These are phyloP conservation scores for Campopleginae sp. DNA, from an alignment of 2,888 invertebrate species.

Conservation along the genomic window DNA sequence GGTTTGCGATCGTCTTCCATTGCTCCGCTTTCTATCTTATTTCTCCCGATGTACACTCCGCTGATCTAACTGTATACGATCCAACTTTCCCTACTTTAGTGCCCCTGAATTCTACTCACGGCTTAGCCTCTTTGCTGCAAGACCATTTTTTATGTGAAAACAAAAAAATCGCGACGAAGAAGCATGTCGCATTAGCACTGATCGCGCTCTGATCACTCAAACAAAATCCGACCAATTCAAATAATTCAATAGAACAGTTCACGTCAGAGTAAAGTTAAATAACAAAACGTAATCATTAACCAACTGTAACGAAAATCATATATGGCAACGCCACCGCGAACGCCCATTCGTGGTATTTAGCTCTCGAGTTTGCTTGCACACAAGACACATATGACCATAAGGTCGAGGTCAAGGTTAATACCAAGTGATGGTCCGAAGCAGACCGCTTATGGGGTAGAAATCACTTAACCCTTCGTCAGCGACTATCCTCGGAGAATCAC, in stretches of 20 bases:
- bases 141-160: constrained; percentile 26
- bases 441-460: constrained; percentile 77
- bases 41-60: constrained; percentile 45
- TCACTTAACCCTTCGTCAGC: constrained; percentile 79
- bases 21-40: constrained; percentile 29
- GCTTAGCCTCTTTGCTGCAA: constrained; percentile 28
- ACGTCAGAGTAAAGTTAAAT: neutral
- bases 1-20: constrained; percentile 71
- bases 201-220: neutral
- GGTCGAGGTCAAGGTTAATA: constrained; percentile 61
- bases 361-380: constrained; percentile 2
- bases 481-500: constrained; percentile 71
- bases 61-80: constrained; percentile 51
- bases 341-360: neutral
- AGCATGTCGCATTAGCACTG: constrained; percentile 17
- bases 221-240: neutral
- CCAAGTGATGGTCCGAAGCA: constrained; percentile 60
- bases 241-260: neutral
- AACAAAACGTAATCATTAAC: neutral
- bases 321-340: neutral
- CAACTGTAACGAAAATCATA: neutral
- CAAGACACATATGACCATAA: neutral
- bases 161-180: neutral
- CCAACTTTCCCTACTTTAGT: constrained; percentile 61
- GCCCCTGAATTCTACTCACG: constrained; percentile 37